These are phyloP conservation scores for Caenorhabditis angaria DNA, from an alignment of 2,888 invertebrate species.

Conservation along the genomic window DNA sequence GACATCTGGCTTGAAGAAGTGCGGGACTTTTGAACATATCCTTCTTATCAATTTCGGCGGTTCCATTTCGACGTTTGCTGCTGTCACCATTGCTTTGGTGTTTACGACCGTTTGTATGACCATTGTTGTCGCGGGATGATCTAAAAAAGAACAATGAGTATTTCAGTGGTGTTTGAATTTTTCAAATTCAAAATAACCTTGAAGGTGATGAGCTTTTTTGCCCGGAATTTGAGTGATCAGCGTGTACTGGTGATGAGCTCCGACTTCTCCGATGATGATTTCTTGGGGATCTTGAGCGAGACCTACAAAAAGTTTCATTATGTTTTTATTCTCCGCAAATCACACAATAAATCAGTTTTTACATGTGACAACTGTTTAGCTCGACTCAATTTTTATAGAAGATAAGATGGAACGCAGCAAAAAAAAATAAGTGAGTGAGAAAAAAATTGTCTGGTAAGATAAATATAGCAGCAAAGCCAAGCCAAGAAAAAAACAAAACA, in stretches of 20 bases:
- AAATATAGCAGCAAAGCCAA: not conserved
- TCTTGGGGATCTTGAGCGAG: not conserved
- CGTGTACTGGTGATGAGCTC: not conserved
- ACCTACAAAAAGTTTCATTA: constrained; percentile 3
- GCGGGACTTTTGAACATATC: not conserved
- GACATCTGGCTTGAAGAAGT: not conserved
- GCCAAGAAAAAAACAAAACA: not conserved
- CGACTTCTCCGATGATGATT: not conserved
- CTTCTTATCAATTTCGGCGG: too few relatives aligned
- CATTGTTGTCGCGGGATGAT: not conserved
- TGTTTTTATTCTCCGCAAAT: not conserved
- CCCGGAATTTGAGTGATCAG: not conserved
- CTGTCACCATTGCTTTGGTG: not conserved
- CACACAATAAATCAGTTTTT: not conserved
- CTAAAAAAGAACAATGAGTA: not conserved
- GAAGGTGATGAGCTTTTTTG: not conserved
- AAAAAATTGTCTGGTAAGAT: constrained; percentile 7
- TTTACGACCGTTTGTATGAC: not conserved
- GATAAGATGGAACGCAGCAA: not conserved
- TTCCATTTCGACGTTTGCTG: not conserved
- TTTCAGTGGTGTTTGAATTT: not conserved
- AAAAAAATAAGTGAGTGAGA: not conserved
- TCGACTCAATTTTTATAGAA: not conserved
- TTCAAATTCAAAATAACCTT: not conserved
- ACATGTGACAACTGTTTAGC: constrained; percentile 5